Evolutionary conservation across 2,113 vertebrate genomes (phyloP), one percentile per base, ranked within the genome.

Genomic region (Ptilorrhoa leucosticta): DNA sequence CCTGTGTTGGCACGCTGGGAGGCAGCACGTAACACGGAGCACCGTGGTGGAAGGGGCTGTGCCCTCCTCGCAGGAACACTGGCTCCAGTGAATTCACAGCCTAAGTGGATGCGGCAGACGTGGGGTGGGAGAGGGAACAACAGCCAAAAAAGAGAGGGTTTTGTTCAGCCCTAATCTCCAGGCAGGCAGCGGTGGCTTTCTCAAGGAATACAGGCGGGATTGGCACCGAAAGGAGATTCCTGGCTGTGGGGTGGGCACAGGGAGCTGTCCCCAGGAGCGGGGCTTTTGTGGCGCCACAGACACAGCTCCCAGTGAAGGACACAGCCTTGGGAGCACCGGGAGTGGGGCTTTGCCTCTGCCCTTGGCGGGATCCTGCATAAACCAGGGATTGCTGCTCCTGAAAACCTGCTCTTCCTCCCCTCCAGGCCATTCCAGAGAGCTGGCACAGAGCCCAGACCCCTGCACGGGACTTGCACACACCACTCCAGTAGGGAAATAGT

Each of bases 361-460:
- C 7, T 1, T 9, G 54, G 17, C 0, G 0, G 58, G 31, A 78
- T 57, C 30, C 26, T 3, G 3, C 20, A 35, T 15, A 20, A 82
- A 60, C 4, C 12, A 8, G 12, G 1, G 12, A 47, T 33, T 64
- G 27, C 54, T 16, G 23, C 15, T 83, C 27, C 81, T 56, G 47
- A 31, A 75, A 90, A 69, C 6, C 69, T 42, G 39, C 33, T 61
- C 35, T 66, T 66, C 48, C 40, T 83, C 19, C 45, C 12, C 14
- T 83, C 20, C 19, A 6, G 54, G 68, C 31, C 83, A n/a, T 47
- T 76, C 5, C 76, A 54, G 40, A 68, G 40, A 51, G 20, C 63
- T 48, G 50, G 78, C 51, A 16, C 28, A 3, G 24, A 79, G 61
- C 70, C 54, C 65, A 28, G 11, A 66, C 45, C 48, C 73, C 51